Conservation (phyloP, 2,113 vertebrate genomes). For the Panthera uncia region DNA sequence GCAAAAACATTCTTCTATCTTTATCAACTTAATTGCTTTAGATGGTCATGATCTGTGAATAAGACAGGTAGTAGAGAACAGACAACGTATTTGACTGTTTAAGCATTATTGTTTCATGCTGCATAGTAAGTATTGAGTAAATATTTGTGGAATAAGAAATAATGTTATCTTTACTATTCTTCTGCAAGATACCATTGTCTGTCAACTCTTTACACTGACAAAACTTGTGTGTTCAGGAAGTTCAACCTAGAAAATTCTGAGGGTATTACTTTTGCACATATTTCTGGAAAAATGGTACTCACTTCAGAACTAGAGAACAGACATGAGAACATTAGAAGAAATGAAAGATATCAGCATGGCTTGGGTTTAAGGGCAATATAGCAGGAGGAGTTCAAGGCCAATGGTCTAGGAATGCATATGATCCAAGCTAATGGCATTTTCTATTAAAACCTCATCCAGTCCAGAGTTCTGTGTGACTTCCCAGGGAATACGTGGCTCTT, state of each 20-base stretch:
- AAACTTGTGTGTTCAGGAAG: neutral
- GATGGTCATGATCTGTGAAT: neutral
- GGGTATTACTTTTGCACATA: neutral
- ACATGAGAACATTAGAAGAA: neutral
- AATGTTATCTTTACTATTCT: neutral
- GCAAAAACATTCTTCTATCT: neutral
- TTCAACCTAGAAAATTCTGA: slow-evolving; percentile 13
- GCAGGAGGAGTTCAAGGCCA: neutral
- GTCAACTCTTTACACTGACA: neutral
- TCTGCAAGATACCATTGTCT: neutral
- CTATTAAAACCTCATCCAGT: neutral
- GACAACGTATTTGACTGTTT: neutral
- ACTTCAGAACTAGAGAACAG: neutral
- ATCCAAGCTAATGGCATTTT: neutral
- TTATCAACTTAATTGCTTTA: neutral
- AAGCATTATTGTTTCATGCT: neutral
- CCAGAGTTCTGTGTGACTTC: neutral
- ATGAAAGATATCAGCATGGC: neutral
- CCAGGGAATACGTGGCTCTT: neutral
- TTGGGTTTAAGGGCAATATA: neutral
- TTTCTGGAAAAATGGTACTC: slow-evolving; percentile 13
- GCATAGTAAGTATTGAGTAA: neutral
- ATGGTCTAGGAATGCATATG: neutral
- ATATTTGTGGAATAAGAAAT: slow-evolving; percentile 32
- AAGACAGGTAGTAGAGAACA: neutral